Base-by-base conservation (phyloP, 1,140 invertebrate species). In the Akabosia matsudoensis region DNA sequence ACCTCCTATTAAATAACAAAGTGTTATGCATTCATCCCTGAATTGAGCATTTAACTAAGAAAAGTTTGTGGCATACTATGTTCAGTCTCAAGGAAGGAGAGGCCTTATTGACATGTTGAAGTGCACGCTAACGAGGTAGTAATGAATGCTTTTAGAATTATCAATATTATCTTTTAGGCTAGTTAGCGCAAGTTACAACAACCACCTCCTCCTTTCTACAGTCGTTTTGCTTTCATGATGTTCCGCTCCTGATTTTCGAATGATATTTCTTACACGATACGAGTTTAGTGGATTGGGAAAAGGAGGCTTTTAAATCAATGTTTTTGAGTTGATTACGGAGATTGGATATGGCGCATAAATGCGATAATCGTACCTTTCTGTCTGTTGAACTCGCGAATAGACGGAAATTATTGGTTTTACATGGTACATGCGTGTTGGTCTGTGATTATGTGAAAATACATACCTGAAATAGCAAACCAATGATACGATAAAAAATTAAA, bases 51-150 rank as follows among this genome's bases (percentile, higher is more conserved):
- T n/a, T n/a, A n/a, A n/a, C n/a, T n/a, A 67, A 22, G 22, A 30
- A 67, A 67, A 67, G 31, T n/a, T 4, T 61, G 54, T 10, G 4
- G 54, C n/a, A 22, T n/a, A 61, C 4, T 10, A 7, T 45, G 7
- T 45, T 45, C 54, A 10, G 24, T 61, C 24, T 3, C 7, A 61
- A 14, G 24, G 54, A 61, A 61, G 7, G n/a, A 28, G 7, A 67
- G 31, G 22, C 61, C 28, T 30, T 67, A 67, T 67, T 67, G 61
- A 67, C 28, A 31, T 61, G 28, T 67, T 10, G 28, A 30, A 67
- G n/a, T n/a, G 61, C 61, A 67, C 61, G 61, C 61, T 67, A 67
- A 67, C 61, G 28, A 67, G 61, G 61, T 2, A 7, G 61, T 67
- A 67, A 67, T 67, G 31, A 30, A 10, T 67, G 54, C 54, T 56